Base-by-base conservation (phyloP, 2,888 invertebrate species). In the Caradrina clavipalpis region DNA sequence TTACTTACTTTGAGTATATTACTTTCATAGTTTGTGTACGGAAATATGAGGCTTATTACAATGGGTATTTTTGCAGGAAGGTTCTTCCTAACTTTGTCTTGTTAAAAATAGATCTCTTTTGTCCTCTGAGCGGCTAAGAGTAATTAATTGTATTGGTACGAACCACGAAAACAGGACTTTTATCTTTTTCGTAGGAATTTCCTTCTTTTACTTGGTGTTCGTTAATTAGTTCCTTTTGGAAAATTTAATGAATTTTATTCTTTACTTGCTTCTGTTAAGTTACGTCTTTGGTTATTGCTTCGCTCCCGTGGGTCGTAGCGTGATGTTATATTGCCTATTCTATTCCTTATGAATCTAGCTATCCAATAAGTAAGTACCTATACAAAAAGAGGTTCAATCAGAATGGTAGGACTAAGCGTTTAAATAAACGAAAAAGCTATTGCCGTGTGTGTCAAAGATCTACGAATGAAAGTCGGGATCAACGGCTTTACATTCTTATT, bases 131-230 rank as follows among this genome's bases (percentile, higher is more conserved):
- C 13, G 57, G 22, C 35, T 19, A 19, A 31, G 17, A 35, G 31
- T 55, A 26, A 35, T 53, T 70, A 53, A 70, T 70, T 53, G 35
- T 53, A 58, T 53, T 26, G 19, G 13, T 13, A n/a, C 17, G 13
- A 57, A 69, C 17, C 39, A 49, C 49, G 35, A 58, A 31, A 51
- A 56, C 22, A 7, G 45, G 19, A 39, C 13, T 19, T 39, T 19
- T 49, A 49, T 49, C 49, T 49, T 49, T 57, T 53, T 17, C 35
- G 4, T 17, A 5, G 1, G 8, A 39, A 17, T 26, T 53, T 47
- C 6, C 19, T 50, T 1, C 6, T 22, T 50, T 1, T 21, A 8
- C n/a, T 45, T 26, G 19, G 7, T 17, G 17, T 22, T 39, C n/a
- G 49, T n/a, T 49, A n/a, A 13, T 56, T 31, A 8, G 2, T 39